phyloP scores from a whole-genome alignment of 2,888 invertebrate genomes.

The Geophilus truncorum region DNA sequence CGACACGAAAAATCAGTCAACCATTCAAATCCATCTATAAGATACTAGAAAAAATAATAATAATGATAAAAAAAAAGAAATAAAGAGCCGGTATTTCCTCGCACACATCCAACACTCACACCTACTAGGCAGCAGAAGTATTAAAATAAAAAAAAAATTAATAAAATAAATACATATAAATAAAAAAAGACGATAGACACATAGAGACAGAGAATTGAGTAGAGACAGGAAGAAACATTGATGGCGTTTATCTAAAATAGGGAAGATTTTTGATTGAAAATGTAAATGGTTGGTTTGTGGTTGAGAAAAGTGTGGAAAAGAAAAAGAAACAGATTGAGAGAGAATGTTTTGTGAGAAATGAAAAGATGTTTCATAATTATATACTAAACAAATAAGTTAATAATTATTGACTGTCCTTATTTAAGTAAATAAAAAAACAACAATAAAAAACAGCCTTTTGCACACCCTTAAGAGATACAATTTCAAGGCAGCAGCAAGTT shows the following conservation, averaged over 20 bases:
- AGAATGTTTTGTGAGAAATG: slow-evolving; percentile 28
- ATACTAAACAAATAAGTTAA: neutral
- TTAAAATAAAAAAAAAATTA: neutral
- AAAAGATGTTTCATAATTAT: neutral
- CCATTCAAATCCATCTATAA: slow-evolving; percentile 12
- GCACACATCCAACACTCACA: neutral
- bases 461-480: slow-evolving; percentile 35
- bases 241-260: neutral
- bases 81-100: neutral
- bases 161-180: neutral
- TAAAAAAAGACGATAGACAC: neutral
- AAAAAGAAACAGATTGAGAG: slow-evolving; percentile 30
- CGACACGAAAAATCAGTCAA: neutral
- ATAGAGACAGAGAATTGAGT: neutral
- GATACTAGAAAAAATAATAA: slow-evolving; percentile 32
- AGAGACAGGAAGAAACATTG: neutral
- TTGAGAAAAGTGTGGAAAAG: neutral
- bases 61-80: slow-evolving; percentile 34
- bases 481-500: slow-evolving; percentile 27
- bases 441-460: too few species aligned
- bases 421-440: too few species aligned
- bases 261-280: slow-evolving; percentile 23
- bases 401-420: neutral
- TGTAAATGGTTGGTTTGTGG: slow-evolving; percentile 5
- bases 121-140: neutral